phyloP scores from a whole-genome alignment of 2,888 invertebrate species.

The Blera fallax region DNA sequence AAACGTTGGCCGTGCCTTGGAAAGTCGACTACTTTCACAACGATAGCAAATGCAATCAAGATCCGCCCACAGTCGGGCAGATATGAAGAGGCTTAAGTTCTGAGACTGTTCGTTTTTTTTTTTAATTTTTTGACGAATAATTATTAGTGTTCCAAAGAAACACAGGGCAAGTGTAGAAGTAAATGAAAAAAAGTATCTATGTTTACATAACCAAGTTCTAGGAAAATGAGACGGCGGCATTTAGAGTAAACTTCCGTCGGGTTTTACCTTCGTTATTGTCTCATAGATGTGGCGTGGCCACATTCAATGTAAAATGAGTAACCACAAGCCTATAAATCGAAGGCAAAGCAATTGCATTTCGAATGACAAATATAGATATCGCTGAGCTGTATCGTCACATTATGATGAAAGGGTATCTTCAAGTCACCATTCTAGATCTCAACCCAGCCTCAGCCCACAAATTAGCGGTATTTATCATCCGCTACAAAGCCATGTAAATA shows the following conservation, averaged over 20 bases:
- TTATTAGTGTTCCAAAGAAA: neutral
- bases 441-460: too few species aligned
- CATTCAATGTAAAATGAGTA: neutral
- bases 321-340: neutral
- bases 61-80: neutral
- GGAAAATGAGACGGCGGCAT: neutral
- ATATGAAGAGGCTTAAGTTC: neutral
- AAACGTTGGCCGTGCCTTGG: neutral
- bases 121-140: neutral
- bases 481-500: too few species aligned
- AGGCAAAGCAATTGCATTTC: neutral
- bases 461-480: too few species aligned
- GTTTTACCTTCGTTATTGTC: neutral
- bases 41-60: neutral
- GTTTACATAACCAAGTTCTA: neutral
- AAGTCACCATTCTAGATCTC: too few species aligned
- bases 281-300: neutral
- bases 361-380: neutral
- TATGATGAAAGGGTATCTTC: too few species aligned
- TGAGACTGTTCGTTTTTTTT: neutral
- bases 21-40: neutral
- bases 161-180: neutral
- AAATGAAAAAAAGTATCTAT: neutral
- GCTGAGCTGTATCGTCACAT: too few species aligned
- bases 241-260: constrained; percentile 14